Evolutionary conservation across 2,888 invertebrate species (phyloP), one percentile per base, ranked within the genome.

Genomic region (Dynastes grantii): DNA sequence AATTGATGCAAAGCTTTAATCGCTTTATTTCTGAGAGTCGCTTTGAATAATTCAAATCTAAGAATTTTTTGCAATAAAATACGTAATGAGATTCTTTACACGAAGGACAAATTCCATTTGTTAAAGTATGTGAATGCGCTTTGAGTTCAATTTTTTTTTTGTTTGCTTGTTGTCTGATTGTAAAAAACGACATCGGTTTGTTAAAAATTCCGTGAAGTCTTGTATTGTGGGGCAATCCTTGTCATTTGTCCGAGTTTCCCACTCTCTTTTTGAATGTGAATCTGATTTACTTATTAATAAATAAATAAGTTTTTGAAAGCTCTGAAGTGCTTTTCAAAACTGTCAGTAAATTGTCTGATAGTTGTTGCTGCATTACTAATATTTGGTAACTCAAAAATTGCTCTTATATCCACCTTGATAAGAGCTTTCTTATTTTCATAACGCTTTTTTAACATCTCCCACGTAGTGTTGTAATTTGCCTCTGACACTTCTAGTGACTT

Each of bases 31-130:
- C 64, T 27, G 29, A n/a, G 4, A 64, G 13, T 13, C 64, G 27
- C 11, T 53, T 53, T 53, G 53, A 53, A 1, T 11, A 53, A 4
- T 13, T 53, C 13, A 53, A 53, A 1, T 13, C 1, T 53, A 53
- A 53, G 53, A 53, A 53, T 13, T 53, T 53, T 13, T 64, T 64
- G 13, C 63, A 64, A 13, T 64, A 29, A 32, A 64, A 32, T 29
- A 13, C 11, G 1, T 16, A 16, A 16, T 16, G 16, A 16, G 16
- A 16, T 16, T 16, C 16, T 16, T 16, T 16, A 16, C 16, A 16
- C 22, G 22, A 22, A 22, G 22, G 22, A 22, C 22, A 22, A 29
- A 32, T 32, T 29, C 1, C 11, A 3, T 32, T 64, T 32, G 8
- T 64, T 64, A 64, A 32, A 9, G 3, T 64, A 64, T 64, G 32